Conservation (phyloP, 2,888 invertebrate genomes). For the Harpalus rubripes region DNA sequence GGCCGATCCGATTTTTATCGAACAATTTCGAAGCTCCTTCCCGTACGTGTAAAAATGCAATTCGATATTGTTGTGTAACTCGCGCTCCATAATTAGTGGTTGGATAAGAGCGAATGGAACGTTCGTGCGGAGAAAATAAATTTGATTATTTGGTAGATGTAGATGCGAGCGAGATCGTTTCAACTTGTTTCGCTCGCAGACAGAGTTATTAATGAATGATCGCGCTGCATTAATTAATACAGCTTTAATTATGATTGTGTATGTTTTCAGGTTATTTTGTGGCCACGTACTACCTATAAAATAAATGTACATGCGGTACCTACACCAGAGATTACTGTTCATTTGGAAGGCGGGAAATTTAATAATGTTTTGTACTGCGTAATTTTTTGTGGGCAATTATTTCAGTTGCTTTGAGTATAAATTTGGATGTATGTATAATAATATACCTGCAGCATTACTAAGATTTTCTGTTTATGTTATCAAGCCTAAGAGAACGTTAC, state of each 20-base stretch:
- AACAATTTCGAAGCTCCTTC: too few relatives aligned
- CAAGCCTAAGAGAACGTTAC: too few relatives aligned
- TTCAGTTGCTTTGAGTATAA: too few relatives aligned
- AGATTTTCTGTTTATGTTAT: too few relatives aligned
- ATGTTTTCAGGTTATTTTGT: constrained; percentile 8
- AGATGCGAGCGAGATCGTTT: not conserved
- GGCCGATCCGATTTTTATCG: too few relatives aligned
- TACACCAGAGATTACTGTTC: not conserved
- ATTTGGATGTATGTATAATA: too few relatives aligned
- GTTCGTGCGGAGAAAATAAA: constrained; percentile 26
- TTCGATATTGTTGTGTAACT: not conserved
- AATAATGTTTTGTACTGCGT: not conserved
- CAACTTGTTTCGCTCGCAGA: not conserved
- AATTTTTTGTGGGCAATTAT: too few relatives aligned
- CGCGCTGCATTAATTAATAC: constrained; percentile 3
- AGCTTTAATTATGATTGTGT: constrained; percentile 21
- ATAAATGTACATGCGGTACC: not conserved
- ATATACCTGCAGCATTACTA: too few relatives aligned
- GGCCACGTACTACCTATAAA: not conserved
- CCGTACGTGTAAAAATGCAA: constrained; percentile 12
- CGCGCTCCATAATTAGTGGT: not conserved
- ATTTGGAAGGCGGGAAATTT: constrained; percentile 22
- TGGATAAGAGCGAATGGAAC: not conserved
- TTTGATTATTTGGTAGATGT: constrained; percentile 13
- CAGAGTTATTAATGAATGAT: constrained; percentile 24